phyloP scores from a whole-genome alignment of 1,140 invertebrate genomes.

The Aricia agestis region DNA sequence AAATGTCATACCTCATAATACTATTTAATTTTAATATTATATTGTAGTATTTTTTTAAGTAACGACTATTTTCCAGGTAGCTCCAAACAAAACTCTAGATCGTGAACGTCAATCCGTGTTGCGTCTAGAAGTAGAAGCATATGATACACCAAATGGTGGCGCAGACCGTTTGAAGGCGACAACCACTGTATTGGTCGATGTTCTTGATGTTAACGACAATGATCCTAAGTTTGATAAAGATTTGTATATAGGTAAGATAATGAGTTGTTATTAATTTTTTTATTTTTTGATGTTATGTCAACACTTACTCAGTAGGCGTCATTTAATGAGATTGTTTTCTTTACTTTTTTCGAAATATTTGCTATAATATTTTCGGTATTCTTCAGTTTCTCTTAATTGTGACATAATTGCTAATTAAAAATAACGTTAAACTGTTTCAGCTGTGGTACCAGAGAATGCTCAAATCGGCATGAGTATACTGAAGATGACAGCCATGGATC shows the following conservation, averaged over 20 bases:
- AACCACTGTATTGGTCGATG: slow-evolving; percentile 81
- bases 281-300: too few relatives aligned
- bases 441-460: slow-evolving; percentile 86
- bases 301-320: too few relatives aligned
- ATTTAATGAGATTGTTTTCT: too few relatives aligned
- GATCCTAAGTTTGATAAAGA: slow-evolving; percentile 76
- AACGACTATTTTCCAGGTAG: slow-evolving; percentile 71
- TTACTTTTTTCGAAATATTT: too few relatives aligned
- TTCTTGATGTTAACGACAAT: slow-evolving; percentile 91
- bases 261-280: too few relatives aligned
- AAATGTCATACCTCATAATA: too few relatives aligned
- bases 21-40: too few relatives aligned
- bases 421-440: slow-evolving; percentile 35
- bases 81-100: slow-evolving; percentile 83
- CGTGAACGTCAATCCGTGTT: slow-evolving; percentile 84
- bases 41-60: neutral
- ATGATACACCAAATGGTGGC: slow-evolving; percentile 83
- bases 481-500: slow-evolving; percentile 88
- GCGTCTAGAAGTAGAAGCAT: slow-evolving; percentile 82
- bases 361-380: too few relatives aligned
- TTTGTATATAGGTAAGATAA: slow-evolving; percentile 60
- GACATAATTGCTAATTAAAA: too few relatives aligned
- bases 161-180: slow-evolving; percentile 79
- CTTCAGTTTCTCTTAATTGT: too few relatives aligned
- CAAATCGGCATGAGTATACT: slow-evolving; percentile 80